Base-by-base conservation (phyloP, 2,113 vertebrate genomes). In the Callocephalon fimbriatum region DNA sequence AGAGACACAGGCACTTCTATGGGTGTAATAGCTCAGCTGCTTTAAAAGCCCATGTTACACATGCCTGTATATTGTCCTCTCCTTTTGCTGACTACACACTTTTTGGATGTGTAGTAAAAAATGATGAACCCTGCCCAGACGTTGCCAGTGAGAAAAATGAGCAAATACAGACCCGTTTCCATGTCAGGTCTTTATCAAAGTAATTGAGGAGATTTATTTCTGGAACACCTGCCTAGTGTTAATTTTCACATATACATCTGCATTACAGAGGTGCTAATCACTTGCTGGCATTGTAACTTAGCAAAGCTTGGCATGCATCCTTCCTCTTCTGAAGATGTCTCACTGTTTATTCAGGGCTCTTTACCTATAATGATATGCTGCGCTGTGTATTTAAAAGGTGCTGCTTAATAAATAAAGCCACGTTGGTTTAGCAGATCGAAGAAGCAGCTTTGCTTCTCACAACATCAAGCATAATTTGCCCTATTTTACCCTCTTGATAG, bases 191-290 rank as follows among this genome's bases (percentile, higher is more conserved):
- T 89, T 84, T 32, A 63, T 35, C 35, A 87, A 77, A 74, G 65
- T 51, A 86, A 61, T 17, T 7, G 53, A 48, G 44, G 27, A n/a
- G 31, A 48, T 65, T 92, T 92, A 68, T 92, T 90, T 92, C 75
- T 76, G 71, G 48, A 93, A 66, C 71, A 82, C 11, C 44, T 65
- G 19, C 70, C 27, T 75, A 47, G 8, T 1, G 0, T 56, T 88
- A 93, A 96, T 96, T 96, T 93, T 91, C 85, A 92, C 45, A 38
- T 86, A 70, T 25, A 35, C 0, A 0, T 76, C 70, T 78, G 48
- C 37, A 70, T 56, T 90, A 79, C 50, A 66, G 78, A 94, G 71
- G 74, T 79, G 92, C 15, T 96, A 96, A 95, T 94, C 70, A 85
- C 40, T 62, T 72, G 37, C 42, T 73, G 50, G 81, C 54, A 42